Evolutionary conservation across 2,113 vertebrate genomes (phyloP), one percentile per base, ranked within the genome.

Genomic region (Catharus minimus): DNA sequence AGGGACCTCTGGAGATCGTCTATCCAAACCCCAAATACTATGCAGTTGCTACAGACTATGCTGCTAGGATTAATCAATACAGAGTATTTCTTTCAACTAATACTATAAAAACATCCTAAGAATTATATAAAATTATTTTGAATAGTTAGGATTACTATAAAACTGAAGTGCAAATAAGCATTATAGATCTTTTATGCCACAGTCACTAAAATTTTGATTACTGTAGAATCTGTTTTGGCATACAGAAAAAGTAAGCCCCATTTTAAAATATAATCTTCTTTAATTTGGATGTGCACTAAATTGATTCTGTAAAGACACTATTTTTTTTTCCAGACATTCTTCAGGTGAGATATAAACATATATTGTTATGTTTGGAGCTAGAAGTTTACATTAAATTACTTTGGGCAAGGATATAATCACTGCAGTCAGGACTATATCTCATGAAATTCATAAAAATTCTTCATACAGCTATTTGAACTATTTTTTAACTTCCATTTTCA

Each of bases 51-150:
- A 64, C 16, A 65, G 80, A 75, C 47, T 61, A 65, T 39, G 7
- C 49, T 65, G n/a, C 38, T 46, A 77, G 33, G 36, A 87, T 82
- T 87, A 90, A 91, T 60, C 74, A 88, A 72, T 89, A 64, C 13
- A 72, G 43, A 66, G 5, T 56, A 83, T 46, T 82, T 44, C 24
- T 95, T 92, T 69, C 60, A 88, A 93, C 68, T 69, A 89, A 93
- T 16, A 69, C 21, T 56, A 56, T 52, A 80, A 97, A 94, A 79
- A 22, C 19, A 52, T 69, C 38, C 23, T 56, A 30, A 53, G 44
- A 90, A 91, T 75, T 2, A 82, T 36, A 43, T 24, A 23, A 84
- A 79, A 44, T 57, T 90, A 57, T 82, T 90, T 81, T 33, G 10
- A 55, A 80, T 57, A 68, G 71, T 44, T 46, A 57, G 10, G 57